Percentiles rank a stretch among this genome's conserved stretches.
These are phyloP conservation scores for Idaea biselata DNA, from an alignment of 2,888 invertebrate species.

Conservation along the genomic window DNA sequence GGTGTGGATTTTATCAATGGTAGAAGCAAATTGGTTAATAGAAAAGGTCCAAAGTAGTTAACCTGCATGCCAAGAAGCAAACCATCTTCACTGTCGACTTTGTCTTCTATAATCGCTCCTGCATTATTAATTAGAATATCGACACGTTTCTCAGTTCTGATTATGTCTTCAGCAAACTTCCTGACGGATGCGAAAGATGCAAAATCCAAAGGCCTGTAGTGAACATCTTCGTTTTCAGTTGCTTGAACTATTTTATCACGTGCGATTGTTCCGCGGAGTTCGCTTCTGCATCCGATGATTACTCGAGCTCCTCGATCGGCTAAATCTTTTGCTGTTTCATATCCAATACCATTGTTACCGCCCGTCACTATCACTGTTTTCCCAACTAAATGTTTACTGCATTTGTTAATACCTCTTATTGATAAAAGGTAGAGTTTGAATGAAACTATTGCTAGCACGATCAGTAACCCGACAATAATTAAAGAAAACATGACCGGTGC, in stretches of 20 bases:
- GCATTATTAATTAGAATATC: constrained; percentile 84
- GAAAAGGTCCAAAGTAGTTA: constrained; percentile 83
- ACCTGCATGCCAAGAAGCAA: constrained; percentile 73
- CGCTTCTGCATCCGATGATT: constrained; percentile 89
- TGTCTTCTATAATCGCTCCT: background rate
- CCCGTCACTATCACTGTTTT: constrained; percentile 93
- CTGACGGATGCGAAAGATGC: constrained; percentile 78
- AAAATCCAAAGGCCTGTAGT: constrained; percentile 70
- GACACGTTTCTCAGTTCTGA: constrained; percentile 70
- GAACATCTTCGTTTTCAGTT: constrained; percentile 52
- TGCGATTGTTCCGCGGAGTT: constrained; percentile 82
- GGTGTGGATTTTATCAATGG: background rate
- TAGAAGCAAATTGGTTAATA: constrained; percentile 81
- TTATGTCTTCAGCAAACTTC: constrained; percentile 82
- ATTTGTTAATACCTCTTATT: constrained; percentile 43
- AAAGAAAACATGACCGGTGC: background rate
- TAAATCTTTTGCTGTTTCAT: constrained; percentile 86
- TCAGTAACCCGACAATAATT: background rate
- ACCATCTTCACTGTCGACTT: background rate
- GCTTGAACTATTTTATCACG: constrained; percentile 42
- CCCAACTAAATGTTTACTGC: constrained; percentile 81
- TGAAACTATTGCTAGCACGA: background rate
- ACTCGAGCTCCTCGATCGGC: constrained; percentile 87
- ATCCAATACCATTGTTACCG: constrained; percentile 90
- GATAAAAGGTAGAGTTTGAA: background rate